Base-by-base conservation (phyloP, 2,113 vertebrate species). In the Channa maculata region DNA sequence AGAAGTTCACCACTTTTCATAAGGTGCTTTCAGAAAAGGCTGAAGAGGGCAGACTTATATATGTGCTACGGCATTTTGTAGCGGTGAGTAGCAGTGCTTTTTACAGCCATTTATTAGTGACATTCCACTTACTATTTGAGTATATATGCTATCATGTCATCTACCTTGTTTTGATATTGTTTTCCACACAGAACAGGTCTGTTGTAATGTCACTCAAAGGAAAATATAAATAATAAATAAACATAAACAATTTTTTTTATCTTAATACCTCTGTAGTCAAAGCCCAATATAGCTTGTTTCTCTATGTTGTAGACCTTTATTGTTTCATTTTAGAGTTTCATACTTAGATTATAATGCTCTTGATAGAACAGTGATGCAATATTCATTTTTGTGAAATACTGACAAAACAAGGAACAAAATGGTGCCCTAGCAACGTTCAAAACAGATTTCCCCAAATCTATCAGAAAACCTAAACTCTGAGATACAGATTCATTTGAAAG, bases 31-130 rank as follows among this genome's bases (percentile, higher is more conserved):
- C 94, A 60, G 94, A 97, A 87, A 96, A 94, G 86, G 96, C 96
- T 0, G 77, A 88, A 59, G 94, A 92, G 46, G 95, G 94, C 14
- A 94, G 94, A 76, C 94, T 99, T 37, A 66, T 92, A 9, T 99
- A 99, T 84, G 90, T 99, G 80, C 93, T 99, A 48, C 95, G 98
- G 0, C 97, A 99, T 91, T 99, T 95, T 85, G 83, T 99, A 59
- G 91, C 93, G 94, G 98, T 99, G 92, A 93, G 95, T 87, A 39
- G 13, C 45, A 13, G 4, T 45, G 5, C 3, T 63, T 60, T 48
- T 61, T 45, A 8, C 13, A 44, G 15, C 36, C 37, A 53, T 8
- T 2, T 33, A 64, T 24, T 24, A 24, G 24, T 24, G 24, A 24
- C 24, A 24, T 24, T 24, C 24, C 24, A 24, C 24, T 24, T 24